Evolutionary conservation across 2,888 invertebrate species (phyloP).

Genomic region (Scelioninae gen. 1): DNA sequence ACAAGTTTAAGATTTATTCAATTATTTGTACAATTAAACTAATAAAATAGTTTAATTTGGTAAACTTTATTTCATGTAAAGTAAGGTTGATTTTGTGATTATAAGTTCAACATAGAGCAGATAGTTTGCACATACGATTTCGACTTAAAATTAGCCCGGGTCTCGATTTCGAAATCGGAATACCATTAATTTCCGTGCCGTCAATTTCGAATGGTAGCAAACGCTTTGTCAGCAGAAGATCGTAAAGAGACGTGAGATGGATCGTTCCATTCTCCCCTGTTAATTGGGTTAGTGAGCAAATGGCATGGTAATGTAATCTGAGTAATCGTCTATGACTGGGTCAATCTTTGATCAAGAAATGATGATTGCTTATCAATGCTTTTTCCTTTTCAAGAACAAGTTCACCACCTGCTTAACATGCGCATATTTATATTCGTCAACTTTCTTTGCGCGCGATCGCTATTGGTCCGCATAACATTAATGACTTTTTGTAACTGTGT

Average conservation of each 20-base stretch:
- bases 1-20: too few species aligned
- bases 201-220: slow-evolving; percentile 46
- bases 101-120: too few species aligned
- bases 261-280: slow-evolving; percentile 64
- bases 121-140: too few species aligned
- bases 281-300: slow-evolving; percentile 70
- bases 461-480: slow-evolving; percentile 10
- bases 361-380: slow-evolving; percentile 34
- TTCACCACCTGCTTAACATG: slow-evolving; percentile 17
- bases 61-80: too few species aligned
- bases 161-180: slow-evolving; percentile 44
- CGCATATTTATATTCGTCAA: slow-evolving; percentile 33
- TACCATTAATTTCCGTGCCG: slow-evolving; percentile 50
- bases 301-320: slow-evolving; percentile 53
- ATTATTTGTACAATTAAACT: too few species aligned
- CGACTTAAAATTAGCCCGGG: slow-evolving; percentile 21
- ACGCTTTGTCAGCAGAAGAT: slow-evolving; percentile 67
- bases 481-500: neutral
- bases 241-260: slow-evolving; percentile 62
- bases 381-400: slow-evolving; percentile 42
- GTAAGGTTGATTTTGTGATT: too few species aligned
- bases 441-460: slow-evolving; percentile 16
- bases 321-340: slow-evolving; percentile 55
- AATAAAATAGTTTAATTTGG: too few species aligned
- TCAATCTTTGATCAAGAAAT: slow-evolving; percentile 43